Base-by-base conservation (phyloP, 2,888 invertebrate genomes). In the Leptinotarsa rubiginosa region DNA sequence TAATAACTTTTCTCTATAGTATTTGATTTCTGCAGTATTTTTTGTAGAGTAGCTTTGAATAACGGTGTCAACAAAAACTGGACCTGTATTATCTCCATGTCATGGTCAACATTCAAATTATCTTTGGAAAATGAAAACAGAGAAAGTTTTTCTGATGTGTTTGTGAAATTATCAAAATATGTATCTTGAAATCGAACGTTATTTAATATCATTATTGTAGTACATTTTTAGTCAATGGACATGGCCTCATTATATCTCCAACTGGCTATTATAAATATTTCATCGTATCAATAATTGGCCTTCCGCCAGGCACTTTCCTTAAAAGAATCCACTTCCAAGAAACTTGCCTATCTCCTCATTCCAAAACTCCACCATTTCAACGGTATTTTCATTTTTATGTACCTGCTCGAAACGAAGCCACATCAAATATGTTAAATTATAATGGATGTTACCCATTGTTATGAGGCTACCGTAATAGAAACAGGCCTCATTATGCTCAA, bases 401-500 rank as follows among this genome's bases (percentile, higher is more conserved):
- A 75, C 77, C 77, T 74, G 77, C 71, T 69, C 67, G 54, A 56
- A 54, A 65, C 62, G 65, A 64, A 69, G 66, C 65, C 69, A 66
- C 72, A 75, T 74, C 69, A 78, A 72, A 75, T 75, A 75, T 73
- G 78, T 75, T 75, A 67, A 74, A 75, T 72, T 71, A 78, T 77
- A 78, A 75, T 77, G 75, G 75, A 77, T 77, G 78, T 78, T 77
- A 80, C 67, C 78, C 78, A 79, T 80, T 80, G 80, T 81, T 80
- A 77, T 72, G 47, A 47, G 52, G 73, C 76, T 76, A 76, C 76
- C 73, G 79, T 78, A 78, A 78, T 79, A 80, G 79, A 78, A 78
- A 77, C 77, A 47, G 68, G 73, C 79, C 79, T 82, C 81, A 83
- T 83, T 83, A 83, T 81, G 77, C 79, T 78, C 78, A 74, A 78